Evolutionary conservation across 2,113 vertebrate genomes (phyloP).

Genomic region (Perca schrenkii): DNA sequence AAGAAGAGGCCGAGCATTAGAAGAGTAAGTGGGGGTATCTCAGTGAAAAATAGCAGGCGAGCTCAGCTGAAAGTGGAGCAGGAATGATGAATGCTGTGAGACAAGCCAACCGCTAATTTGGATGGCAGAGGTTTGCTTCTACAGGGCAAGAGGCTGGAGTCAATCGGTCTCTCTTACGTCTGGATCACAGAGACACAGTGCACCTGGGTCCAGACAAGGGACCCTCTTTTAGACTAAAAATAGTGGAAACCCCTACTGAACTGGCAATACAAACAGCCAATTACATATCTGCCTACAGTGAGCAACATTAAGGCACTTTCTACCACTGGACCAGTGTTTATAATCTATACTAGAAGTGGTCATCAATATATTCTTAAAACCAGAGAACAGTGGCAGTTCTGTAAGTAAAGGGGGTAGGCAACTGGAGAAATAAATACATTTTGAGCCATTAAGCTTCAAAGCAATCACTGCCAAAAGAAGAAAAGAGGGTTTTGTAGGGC

Average conservation of each 20-base stretch:
- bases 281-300: not conserved
- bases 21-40: conserved; percentile 66
- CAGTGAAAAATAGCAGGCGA: conserved; percentile 70
- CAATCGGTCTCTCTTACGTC: conserved; percentile 68
- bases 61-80: conserved; percentile 71
- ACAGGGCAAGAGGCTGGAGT: conserved; percentile 47
- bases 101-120: conserved; percentile 62
- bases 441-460: conserved; percentile 31
- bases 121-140: conserved; percentile 62
- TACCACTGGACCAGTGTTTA: not conserved
- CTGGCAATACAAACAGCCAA: conserved; percentile 8
- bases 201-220: conserved; percentile 64
- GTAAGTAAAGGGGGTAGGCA: conserved; percentile 28
- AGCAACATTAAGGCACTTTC: conserved; percentile 5
- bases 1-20: conserved; percentile 50
- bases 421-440: conserved; percentile 27
- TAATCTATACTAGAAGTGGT: not conserved
- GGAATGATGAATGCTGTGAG: conserved; percentile 74
- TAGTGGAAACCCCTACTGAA: conserved; percentile 15
- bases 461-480: conserved; percentile 22
- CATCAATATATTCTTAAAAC: conserved; percentile 11
- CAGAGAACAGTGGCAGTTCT: not conserved
- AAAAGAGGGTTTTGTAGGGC: conserved; percentile 6
- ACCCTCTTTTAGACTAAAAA: conserved; percentile 30
- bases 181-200: conserved; percentile 56